These are phyloP conservation scores for Hippopotamus amphibius DNA, from an alignment of 2,113 vertebrate species.

Conservation along the genomic window DNA sequence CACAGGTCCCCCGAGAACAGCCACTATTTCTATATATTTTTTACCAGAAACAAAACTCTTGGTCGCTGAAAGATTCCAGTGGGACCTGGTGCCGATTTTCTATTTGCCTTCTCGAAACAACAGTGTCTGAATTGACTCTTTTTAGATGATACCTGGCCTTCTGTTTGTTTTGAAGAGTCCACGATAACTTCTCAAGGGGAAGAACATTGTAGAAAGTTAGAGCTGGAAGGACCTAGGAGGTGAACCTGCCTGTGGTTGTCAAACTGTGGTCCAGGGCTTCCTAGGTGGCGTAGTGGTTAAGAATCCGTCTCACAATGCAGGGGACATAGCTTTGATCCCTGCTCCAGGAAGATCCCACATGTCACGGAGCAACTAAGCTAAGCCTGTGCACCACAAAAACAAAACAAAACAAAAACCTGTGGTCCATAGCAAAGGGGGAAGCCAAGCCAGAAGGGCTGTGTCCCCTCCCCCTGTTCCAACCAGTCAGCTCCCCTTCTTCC, in stretches of 20 bases:
- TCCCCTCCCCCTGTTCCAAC: fast-evolving
- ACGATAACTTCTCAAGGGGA: not conserved
- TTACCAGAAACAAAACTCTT: slow-evolving; percentile 74
- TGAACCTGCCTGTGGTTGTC: not conserved
- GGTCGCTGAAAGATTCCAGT: slow-evolving; percentile 68
- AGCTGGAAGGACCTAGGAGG: not conserved
- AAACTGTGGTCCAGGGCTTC: not conserved
- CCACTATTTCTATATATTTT: slow-evolving; percentile 76
- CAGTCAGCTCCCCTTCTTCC: not conserved
- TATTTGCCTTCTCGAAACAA: slow-evolving; percentile 75
- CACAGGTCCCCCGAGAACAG: slow-evolving; percentile 44
- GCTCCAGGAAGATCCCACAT: no score
- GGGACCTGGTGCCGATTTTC: slow-evolving; percentile 75
- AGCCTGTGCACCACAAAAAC: no score
- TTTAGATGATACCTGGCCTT: slow-evolving; percentile 62
- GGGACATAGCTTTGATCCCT: no score
- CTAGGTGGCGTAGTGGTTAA: no score
- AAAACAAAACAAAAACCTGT: not conserved
- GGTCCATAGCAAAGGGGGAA: not conserved
- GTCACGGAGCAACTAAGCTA: no score
- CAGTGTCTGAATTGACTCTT: slow-evolving; percentile 67
- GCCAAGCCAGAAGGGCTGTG: not conserved
- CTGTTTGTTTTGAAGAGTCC: slow-evolving; percentile 47
- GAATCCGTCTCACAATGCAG: no score
- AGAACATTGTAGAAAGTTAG: not conserved